phyloP scores from a whole-genome alignment of 1,140 invertebrate genomes.

The Fopius arisanus region DNA sequence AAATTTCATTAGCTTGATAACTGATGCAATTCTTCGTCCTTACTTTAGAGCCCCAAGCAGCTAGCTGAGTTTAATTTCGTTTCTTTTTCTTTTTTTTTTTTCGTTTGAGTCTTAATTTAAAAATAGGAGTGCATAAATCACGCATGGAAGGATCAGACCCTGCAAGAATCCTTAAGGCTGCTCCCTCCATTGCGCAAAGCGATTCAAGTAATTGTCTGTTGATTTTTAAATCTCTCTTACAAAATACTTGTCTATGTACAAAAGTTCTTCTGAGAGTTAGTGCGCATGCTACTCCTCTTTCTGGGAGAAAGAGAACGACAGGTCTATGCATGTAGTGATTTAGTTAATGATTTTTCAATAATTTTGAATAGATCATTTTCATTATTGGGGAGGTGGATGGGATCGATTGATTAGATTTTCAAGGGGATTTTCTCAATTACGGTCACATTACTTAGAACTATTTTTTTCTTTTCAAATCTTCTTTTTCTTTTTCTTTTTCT shows the following conservation, averaged over 20 bases:
- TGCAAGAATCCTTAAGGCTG: conserved; percentile 27
- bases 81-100: neutral
- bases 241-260: conserved; percentile 56
- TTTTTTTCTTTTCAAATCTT: neutral
- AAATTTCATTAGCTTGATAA: conserved; percentile 12
- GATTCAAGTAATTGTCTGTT: conserved; percentile 10
- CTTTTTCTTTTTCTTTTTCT: neutral
- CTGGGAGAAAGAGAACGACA: neutral
- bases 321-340: conserved; percentile 8
- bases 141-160: conserved; percentile 23
- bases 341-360: neutral
- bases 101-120: neutral
- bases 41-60: conserved; percentile 62
- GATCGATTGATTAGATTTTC: neutral
- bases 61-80: conserved; percentile 49
- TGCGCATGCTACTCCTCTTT: conserved; percentile 60
- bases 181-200: conserved; percentile 45
- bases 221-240: conserved; percentile 10
- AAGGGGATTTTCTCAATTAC: neutral
- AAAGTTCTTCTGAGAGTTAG: conserved; percentile 55
- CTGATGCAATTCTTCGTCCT: conserved; percentile 39
- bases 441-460: neutral
- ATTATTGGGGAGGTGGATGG: neutral
- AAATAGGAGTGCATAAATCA: conserved; percentile 28
- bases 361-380: conserved; percentile 3